Base-by-base conservation (phyloP, 2,113 vertebrate species). In the Hyla sarda region DNA sequence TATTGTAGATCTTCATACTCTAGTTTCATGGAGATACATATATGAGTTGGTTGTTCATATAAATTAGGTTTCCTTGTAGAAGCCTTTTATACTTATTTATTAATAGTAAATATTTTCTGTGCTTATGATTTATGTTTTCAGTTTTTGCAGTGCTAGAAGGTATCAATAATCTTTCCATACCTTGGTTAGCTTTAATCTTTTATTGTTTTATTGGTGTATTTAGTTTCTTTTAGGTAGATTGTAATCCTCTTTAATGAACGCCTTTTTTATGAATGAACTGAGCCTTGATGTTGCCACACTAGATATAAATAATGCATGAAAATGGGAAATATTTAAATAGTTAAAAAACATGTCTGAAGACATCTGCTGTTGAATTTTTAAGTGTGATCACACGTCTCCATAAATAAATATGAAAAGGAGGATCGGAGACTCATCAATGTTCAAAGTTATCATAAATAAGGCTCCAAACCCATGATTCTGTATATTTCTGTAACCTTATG, bases 311-410 rank as follows among this genome's bases (percentile, higher is more conserved):
- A 71, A 41, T 37, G 34, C 23, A 71, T 71, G 67, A 37, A 69
- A 71, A 21, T 21, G 67, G n/a, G 2, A 71, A 71, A 71, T 71
- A 71, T 71, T 71, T 37, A 71, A 71, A 71, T 41, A 21, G 34
- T 21, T 21, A 52, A 37, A 56, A 54, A 54, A 11, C 13, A 54
- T 78, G 19, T 37, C 52, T 78, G 76, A 58, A 21, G 21, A 79
- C 77, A 79, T 79, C 76, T 79, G 77, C 21, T 76, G 25, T 48
- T 32, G 28, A 56, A 60, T 60, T 58, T 10, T 12, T 34, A 60
- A 56, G 77, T 79, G 77, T 25, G 76, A 79, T 79, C 77, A 79
- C 77, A 58, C 77, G 1, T 37, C 52, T 52, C 73, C 73, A 76
- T 79, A 79, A 79, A 58, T 41, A 78, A 60, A 34, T 37, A 9